Conservation (phyloP, 1,140 invertebrate species). For the Platorchestia sp. region DNA sequence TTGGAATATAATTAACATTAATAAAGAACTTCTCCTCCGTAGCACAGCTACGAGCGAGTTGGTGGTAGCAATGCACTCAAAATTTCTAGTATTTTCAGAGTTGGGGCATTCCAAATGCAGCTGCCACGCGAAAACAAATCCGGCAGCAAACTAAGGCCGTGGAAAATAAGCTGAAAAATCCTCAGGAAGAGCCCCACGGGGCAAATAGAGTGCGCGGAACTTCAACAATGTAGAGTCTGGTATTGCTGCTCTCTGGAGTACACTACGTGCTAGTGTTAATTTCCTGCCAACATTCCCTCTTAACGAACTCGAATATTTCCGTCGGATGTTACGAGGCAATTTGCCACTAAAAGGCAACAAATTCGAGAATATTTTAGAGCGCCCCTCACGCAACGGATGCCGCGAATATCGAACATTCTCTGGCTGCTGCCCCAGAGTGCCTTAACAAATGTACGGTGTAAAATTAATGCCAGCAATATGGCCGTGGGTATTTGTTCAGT, state of each 20-base stretch:
- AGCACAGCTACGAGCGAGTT: background rate
- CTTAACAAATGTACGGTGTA: background rate
- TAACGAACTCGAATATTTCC: constrained; percentile 8
- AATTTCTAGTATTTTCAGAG: background rate
- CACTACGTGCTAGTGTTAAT: background rate
- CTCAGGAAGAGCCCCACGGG: background rate
- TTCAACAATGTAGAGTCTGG: background rate
- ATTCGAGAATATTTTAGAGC: background rate
- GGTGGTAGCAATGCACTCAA: background rate
- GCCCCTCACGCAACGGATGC: background rate
- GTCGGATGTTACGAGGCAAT: background rate
- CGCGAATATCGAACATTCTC: background rate
- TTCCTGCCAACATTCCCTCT: background rate
- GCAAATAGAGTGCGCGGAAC: background rate
- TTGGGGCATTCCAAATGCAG: background rate
- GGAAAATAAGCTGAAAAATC: background rate
- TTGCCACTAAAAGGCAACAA: background rate
- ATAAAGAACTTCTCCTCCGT: background rate
- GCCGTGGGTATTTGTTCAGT: background rate
- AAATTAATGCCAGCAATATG: background rate
- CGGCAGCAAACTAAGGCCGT: background rate
- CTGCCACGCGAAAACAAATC: background rate
- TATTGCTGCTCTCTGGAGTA: background rate
- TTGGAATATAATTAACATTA: background rate
- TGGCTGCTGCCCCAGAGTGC: background rate